Evolutionary conservation across 2,888 invertebrate species (phyloP), one percentile per base, ranked within the genome.

Genomic region (Trissoscelio sp.): DNA sequence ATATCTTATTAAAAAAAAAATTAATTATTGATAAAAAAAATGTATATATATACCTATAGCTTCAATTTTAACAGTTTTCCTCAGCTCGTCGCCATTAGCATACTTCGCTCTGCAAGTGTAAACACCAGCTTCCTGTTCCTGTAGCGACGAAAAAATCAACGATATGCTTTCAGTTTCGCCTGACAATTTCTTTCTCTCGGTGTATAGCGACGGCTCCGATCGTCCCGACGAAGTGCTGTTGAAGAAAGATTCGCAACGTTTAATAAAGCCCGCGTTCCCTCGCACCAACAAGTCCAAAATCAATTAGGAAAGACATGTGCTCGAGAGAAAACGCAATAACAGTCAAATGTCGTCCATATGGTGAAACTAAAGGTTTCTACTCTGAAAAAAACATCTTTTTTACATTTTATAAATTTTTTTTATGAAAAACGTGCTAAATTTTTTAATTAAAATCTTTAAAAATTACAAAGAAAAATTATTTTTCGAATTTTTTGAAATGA

Each of bases 21-120:
- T 28, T 28, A 28, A 7, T 31, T 31, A 3, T 31, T 20, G 3
- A 6, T 46, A 11, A 16, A 14, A 46, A 12, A 16, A 7, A 16
- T 16, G 6, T 1, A 46, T 1, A 16, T 46, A 2, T 46, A 28
- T 51, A 95, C 95, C 93, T 89, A 95, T 96, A 78, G 96, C 95
- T 87, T 95, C 94, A 87, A 97, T 94, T 86, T 93, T 92, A 46
- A 96, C 95, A 80, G 93, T 93, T 72, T 94, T 94, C 85, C 92
- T 93, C 62, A 97, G 92, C 31, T 93, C 92, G 88, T 95, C 93
- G 73, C 95, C 94, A 85, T 92, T 93, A 79, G 96, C 95, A 91
- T 97, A 97, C 78, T 93, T 95, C n/a, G 96, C 96, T 24, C 94
- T 93, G 89, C 97, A 97, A 80, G 94, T 96, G 92, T 97, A 97